Conservation (phyloP, 2,113 vertebrate genomes). For the Puntigrus tetrazona region DNA sequence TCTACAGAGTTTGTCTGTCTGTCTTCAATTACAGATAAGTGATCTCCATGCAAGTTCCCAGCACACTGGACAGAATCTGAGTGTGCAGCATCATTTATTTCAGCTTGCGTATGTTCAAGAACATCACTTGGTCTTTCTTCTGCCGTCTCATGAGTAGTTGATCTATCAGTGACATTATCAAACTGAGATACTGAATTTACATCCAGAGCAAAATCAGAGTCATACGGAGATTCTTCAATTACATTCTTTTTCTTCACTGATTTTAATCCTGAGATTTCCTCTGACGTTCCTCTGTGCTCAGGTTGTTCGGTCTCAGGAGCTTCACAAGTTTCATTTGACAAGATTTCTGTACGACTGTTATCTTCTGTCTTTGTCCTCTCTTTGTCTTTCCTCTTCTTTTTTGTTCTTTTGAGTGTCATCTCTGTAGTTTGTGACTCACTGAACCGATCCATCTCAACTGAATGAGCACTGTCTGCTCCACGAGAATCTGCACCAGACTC, state of each 20-base stretch:
- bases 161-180: not conserved
- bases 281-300: not conserved
- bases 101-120: not conserved
- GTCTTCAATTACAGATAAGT: not conserved
- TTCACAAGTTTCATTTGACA: not conserved
- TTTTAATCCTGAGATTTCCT: not conserved
- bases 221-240: not conserved
- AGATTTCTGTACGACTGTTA: no score
- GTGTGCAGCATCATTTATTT: not conserved
- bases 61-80: not conserved
- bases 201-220: not conserved
- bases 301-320: not conserved
- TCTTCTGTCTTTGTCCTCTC: not conserved
- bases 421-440: not conserved
- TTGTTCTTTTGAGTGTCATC: not conserved
- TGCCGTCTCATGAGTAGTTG: not conserved
- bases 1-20: slow-evolving; percentile 13
- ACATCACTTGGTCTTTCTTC: slow-evolving; percentile 3
- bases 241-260: slow-evolving; percentile 36
- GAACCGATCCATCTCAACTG: not conserved
- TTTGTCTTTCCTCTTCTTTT: slow-evolving; percentile 32
- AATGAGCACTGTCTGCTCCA: not conserved
- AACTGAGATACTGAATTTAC: not conserved
- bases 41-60: not conserved
- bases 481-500: not conserved